Evolutionary conservation across 2,888 invertebrate genomes (phyloP), one percentile per base, ranked within the genome.

Genomic region (Ichneumoninae sp.): DNA sequence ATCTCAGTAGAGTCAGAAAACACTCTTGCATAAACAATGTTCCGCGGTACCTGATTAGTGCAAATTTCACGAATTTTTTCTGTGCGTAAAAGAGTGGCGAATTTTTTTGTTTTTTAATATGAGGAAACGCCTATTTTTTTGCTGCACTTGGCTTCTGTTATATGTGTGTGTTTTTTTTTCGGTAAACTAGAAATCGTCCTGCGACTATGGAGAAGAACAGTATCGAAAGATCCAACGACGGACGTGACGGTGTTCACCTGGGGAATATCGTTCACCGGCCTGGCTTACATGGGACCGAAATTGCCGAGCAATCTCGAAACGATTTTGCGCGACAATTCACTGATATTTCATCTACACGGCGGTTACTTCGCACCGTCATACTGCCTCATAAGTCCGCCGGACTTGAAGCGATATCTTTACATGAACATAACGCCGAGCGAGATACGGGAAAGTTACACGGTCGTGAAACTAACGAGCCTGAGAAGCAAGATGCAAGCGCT

Each of bases 271-370:
- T 96, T 98, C 90, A 97, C 97, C 81, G 98, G 98, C 0, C 95
- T 98, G 16, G 95, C 97, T 75, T 97, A 97, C 89, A 95, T 97
- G 63, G 96, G 97, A 70, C 96, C 96, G 70, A 96, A 96, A 92
- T 93, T 96, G 79, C 94, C 96, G 13, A 95, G 95, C 88, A 95
- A 96, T 90, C 95, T 96, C 60, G 96, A 96, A 2, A 95, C 95
- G 78, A 95, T 96, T 89, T 96, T 97, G 88, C 95, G 95, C 91
- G 94, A 95, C 68, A 96, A 97, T 92, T 96, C 97, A 65, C 94
- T 98, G 89, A 96, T 98, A 89, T 98, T 98, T 93, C 96, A 97
- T 94, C 96, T 98, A 95, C 97, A 97, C 86, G 98, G 98, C 52
- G 98, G 98, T 3, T 97, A 96, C 91, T 98, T 98, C 92, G 97